Conservation (phyloP, 2,888 invertebrate genomes). For the Cataglyphis livida region DNA sequence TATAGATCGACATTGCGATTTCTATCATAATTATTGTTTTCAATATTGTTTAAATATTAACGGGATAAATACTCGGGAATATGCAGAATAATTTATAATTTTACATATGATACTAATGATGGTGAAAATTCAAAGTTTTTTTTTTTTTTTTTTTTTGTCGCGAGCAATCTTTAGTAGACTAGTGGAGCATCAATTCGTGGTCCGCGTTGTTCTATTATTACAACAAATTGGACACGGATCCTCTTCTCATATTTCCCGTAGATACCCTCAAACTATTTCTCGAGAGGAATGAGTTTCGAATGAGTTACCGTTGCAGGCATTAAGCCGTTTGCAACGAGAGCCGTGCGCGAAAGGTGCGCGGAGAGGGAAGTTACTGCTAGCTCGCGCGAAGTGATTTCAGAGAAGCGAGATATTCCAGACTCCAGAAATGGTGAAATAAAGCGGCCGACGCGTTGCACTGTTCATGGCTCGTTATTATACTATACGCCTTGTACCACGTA, state of each 20-base stretch:
- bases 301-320: conserved; percentile 63
- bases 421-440: conserved; percentile 70
- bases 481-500: conserved; percentile 67
- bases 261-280: conserved; percentile 54
- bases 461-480: conserved; percentile 74
- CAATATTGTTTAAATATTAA: not conserved
- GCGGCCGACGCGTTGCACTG: conserved; percentile 69
- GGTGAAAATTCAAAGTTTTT: not conserved
- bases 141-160: conserved; percentile 11
- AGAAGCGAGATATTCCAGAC: conserved; percentile 71
- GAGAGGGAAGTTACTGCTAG: conserved; percentile 57
- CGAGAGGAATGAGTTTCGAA: conserved; percentile 63
- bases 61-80: not conserved
- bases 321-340: conserved; percentile 57
- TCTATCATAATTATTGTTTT: not conserved
- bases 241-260: conserved; percentile 54
- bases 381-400: conserved; percentile 71
- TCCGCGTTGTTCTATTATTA: conserved; percentile 39
- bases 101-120: not conserved
- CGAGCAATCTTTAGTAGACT: conserved; percentile 10
- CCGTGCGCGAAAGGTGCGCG: conserved; percentile 8
- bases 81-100: not conserved
- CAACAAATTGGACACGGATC: conserved; percentile 57
- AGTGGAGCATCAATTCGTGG: conserved; percentile 36
- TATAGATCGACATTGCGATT: not conserved